A percentile compares a stretch with the other conserved stretches of the same genome.
Conservation (phyloP, 2,113 vertebrate species). For the Salvator merianae region DNA sequence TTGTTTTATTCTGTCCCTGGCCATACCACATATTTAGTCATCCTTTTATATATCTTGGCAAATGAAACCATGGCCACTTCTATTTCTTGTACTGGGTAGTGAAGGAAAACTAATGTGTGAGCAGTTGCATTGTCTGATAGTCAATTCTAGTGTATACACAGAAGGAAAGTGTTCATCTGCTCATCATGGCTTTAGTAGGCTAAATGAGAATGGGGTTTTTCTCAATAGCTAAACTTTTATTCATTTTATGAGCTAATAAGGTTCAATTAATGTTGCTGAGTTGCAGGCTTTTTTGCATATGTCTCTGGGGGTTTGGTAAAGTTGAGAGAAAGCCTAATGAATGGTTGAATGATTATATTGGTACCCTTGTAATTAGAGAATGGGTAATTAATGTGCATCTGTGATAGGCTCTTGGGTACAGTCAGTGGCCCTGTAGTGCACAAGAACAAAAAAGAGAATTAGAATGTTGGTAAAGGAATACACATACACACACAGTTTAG, state of each 20-base stretch:
- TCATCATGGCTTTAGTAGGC: constrained; percentile 38
- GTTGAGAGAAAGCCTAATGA: constrained; percentile 77
- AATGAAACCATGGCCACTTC: constrained; percentile 48
- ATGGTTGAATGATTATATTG: constrained; percentile 67
- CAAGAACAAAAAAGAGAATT: constrained; percentile 63
- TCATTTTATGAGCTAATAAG: constrained; percentile 75
- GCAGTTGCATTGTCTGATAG: constrained; percentile 51
- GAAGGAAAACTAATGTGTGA: constrained; percentile 51
- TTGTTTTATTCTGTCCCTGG: constrained; percentile 51
- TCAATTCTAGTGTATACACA: constrained; percentile 42
- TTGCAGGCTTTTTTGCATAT: constrained; percentile 48
- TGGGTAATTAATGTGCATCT: constrained; percentile 80
- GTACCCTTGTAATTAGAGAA: constrained; percentile 76
- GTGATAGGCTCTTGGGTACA: constrained; percentile 70
- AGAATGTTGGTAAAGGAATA: constrained; percentile 69
- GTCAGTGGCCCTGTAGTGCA: constrained; percentile 69
- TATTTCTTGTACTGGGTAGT: constrained; percentile 47
- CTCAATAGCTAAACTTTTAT: constrained; percentile 71
- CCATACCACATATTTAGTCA: constrained; percentile 49
- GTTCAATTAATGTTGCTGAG: constrained; percentile 77
- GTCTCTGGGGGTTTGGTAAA: constrained; percentile 69
- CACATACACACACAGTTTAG: constrained; percentile 74
- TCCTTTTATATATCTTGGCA: constrained; percentile 29
- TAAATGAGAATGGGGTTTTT: constrained; percentile 65
- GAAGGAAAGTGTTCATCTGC: constrained; percentile 50